Percentiles rank a stretch among this genome's conserved stretches.
phyloP scores from a whole-genome alignment of 2,888 invertebrate species.

The Octonoba sinensis region DNA sequence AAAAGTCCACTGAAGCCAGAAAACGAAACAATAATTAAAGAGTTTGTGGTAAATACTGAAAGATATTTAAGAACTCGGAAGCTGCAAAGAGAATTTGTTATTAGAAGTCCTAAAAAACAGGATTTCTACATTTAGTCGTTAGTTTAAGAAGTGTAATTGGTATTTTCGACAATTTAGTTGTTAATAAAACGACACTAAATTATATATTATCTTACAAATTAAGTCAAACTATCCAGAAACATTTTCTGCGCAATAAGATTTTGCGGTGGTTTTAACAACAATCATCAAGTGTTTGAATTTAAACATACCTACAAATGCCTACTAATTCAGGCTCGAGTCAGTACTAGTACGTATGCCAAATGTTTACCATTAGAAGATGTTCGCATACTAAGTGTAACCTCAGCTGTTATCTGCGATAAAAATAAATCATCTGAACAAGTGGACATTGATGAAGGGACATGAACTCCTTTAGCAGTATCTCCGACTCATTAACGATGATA shows the following conservation, averaged over 20 bases:
- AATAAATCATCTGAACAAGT: no score
- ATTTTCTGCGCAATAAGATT: not conserved
- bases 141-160: no score
- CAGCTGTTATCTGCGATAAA: no score
- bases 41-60: not conserved
- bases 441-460: no score
- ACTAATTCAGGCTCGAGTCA: not conserved
- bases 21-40: not conserved
- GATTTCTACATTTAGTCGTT: not conserved
- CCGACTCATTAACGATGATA: no score
- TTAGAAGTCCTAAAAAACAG: not conserved
- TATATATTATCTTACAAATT: constrained; percentile 2
- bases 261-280: not conserved
- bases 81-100: not conserved
- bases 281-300: not conserved
- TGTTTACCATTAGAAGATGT: not conserved
- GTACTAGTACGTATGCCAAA: not conserved
- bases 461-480: no score
- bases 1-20: not conserved
- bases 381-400: no score
- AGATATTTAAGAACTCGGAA: not conserved
- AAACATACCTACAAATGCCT: not conserved
- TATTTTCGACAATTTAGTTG: not conserved
- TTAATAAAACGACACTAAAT: not conserved
- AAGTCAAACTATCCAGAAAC: not conserved